Conservation (phyloP, 2,113 vertebrate species). For the Abramis brama region DNA sequence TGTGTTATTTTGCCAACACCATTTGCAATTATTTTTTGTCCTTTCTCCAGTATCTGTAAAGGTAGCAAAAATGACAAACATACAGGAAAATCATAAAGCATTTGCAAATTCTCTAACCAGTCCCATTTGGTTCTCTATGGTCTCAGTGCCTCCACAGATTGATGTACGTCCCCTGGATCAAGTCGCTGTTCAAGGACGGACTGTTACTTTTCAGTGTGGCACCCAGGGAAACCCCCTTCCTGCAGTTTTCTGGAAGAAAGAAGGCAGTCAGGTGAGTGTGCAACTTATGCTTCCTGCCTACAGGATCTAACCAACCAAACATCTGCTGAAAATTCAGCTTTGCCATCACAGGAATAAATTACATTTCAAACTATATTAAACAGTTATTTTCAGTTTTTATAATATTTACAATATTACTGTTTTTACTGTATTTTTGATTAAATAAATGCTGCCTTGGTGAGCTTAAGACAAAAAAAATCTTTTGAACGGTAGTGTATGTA, state of each 20-base stretch:
- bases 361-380: neutral
- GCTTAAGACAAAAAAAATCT: neutral
- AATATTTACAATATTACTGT: too few species aligned
- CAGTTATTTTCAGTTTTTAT: too few species aligned
- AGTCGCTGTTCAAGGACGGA: slow-evolving; percentile 90
- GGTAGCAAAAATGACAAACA: neutral
- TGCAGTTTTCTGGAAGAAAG: slow-evolving; percentile 98
- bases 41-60: neutral
- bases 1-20: neutral
- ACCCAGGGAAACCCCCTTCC: slow-evolving; percentile 96
- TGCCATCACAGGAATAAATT: neutral
- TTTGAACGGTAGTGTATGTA: neutral
- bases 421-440: neutral
- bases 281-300: neutral
- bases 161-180: slow-evolving; percentile 91
- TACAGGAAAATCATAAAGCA: neutral
- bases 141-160: slow-evolving; percentile 93
- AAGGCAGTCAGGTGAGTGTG: slow-evolving; percentile 91
- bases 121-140: slow-evolving; percentile 57
- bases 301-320: neutral
- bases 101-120: slow-evolving; percentile 20
- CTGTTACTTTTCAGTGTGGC: slow-evolving; percentile 90
- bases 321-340: neutral
- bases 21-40: neutral
- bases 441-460: neutral